These are phyloP conservation scores for Diplodus puntazzo DNA, from an alignment of 2,797 vertebrate genomes.

Conservation along the genomic window DNA sequence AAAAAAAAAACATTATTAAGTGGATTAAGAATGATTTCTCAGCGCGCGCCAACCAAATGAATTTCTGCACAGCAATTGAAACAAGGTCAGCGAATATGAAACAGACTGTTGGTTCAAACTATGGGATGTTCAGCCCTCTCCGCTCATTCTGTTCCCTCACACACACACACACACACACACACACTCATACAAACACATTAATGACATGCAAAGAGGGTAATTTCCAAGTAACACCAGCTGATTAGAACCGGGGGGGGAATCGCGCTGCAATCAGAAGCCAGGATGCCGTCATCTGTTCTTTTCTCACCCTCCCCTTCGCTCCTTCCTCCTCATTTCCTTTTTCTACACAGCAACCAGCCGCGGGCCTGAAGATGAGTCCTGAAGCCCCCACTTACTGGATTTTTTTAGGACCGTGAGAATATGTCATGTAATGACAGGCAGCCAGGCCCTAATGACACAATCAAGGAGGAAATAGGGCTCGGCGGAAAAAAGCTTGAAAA, in stretches of 20 bases:
- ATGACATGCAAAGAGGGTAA: constrained; percentile 68
- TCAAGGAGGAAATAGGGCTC: constrained; percentile 54
- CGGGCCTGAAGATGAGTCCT: constrained; percentile 37
- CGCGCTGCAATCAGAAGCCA: constrained; percentile 60
- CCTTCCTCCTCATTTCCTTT: constrained; percentile 21
- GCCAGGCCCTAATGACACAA: constrained; percentile 53
- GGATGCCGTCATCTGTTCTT: constrained; percentile 67
- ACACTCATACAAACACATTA: constrained; percentile 21
- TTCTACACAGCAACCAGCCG: constrained; percentile 36
- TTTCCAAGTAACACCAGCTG: constrained; percentile 71
- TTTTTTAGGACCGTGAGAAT: constrained; percentile 16
- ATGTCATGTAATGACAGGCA: constrained; percentile 37
- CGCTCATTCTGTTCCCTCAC: constrained; percentile 18
- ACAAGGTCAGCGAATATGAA: constrained; percentile 39
- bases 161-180: constrained; percentile 8
- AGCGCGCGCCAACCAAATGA: constrained; percentile 26
- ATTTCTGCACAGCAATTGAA: constrained; percentile 39
- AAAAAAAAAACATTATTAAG: constrained; percentile 43
- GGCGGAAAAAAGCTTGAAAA: no score
- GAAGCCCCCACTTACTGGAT: constrained; percentile 36
- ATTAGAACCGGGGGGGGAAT: constrained; percentile 68
- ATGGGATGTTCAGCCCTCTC: constrained; percentile 38
- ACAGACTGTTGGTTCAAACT: constrained; percentile 33
- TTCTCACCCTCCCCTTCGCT: constrained; percentile 9
- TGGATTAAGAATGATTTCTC: constrained; percentile 37